Evolutionary conservation across 2,113 vertebrate species (phyloP).

Genomic region (Odocoileus virginianus): DNA sequence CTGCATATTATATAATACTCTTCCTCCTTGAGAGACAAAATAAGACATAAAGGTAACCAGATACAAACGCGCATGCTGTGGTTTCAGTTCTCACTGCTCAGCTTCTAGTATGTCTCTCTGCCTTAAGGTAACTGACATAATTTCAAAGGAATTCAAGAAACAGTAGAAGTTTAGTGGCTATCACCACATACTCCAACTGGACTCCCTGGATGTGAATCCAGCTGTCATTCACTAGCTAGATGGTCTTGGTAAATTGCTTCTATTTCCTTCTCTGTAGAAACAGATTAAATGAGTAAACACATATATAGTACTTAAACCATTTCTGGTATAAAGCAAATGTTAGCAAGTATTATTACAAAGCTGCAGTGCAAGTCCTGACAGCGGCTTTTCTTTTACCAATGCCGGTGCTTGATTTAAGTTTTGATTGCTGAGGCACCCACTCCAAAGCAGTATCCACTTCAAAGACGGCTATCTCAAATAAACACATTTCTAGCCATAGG

Average conservation of each 20-base stretch:
- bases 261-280: constrained; percentile 16
- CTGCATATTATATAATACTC: constrained; percentile 18
- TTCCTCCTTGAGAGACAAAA: constrained; percentile 13
- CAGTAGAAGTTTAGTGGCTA: background rate
- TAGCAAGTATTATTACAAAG: background rate
- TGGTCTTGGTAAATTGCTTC: background rate
- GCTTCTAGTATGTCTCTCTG: background rate
- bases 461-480: background rate
- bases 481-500: background rate
- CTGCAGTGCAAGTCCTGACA: background rate
- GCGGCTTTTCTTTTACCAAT: background rate
- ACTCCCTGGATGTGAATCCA: background rate
- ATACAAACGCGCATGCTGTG: background rate
- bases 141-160: background rate
- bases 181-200: background rate
- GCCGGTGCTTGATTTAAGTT: background rate
- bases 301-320: background rate
- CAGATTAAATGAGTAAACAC: background rate
- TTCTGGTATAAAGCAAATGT: background rate
- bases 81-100: background rate
- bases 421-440: background rate
- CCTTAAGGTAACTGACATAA: background rate
- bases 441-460: background rate
- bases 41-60: constrained; percentile 21
- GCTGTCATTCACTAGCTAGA: background rate